These are phyloP conservation scores for Sipha maydis DNA, from an alignment of 2,888 invertebrate species.

Conservation along the genomic window DNA sequence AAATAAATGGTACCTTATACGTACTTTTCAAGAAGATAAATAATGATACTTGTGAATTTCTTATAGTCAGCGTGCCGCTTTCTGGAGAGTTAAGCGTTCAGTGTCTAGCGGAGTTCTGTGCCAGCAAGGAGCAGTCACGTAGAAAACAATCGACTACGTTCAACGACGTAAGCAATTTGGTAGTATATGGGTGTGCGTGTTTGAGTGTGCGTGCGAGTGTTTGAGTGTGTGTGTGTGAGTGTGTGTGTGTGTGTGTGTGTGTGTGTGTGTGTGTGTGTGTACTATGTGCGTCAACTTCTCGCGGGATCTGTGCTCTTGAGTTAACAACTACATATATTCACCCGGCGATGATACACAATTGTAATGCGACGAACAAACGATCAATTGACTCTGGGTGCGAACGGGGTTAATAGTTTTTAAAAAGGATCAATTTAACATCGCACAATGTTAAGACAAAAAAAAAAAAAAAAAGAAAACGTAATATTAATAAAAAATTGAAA, in stretches of 20 bases:
- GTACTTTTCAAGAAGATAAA: background rate
- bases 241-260: background rate
- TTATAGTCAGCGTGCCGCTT: background rate
- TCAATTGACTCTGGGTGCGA: constrained; percentile 48
- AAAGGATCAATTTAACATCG: constrained; percentile 53
- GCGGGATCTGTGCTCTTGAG: background rate
- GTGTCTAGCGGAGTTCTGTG: background rate
- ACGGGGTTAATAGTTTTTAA: constrained; percentile 49
- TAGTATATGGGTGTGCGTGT: background rate
- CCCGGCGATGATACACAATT: constrained; percentile 12
- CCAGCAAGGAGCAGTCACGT: background rate
- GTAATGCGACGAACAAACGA: constrained; percentile 41
- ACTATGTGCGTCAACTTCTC: background rate
- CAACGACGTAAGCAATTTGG: background rate
- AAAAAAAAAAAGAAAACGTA: background rate
- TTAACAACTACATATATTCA: background rate
- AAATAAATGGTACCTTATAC: background rate
- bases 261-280: background rate
- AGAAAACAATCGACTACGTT: background rate
- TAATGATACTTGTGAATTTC: background rate
- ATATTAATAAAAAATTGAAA: background rate
- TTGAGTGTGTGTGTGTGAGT: background rate
- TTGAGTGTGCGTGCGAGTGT: too few relatives aligned
- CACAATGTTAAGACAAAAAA: background rate
- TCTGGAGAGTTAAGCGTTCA: background rate